Evolutionary conservation across 2,888 invertebrate species (phyloP).

Genomic region (Abrostola triplasia): DNA sequence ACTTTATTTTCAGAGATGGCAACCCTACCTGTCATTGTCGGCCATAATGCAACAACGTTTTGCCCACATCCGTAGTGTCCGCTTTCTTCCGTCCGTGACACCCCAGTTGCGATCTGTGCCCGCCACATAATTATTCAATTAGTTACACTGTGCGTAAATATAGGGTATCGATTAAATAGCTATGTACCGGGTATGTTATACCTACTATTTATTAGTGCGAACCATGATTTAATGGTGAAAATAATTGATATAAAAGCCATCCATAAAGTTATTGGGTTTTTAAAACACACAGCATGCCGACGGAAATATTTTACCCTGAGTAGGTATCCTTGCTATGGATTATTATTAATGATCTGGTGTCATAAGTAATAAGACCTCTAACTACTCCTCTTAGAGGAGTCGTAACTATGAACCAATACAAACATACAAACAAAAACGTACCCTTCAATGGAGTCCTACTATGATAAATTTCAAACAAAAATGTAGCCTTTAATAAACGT

Average conservation of each 20-base stretch:
- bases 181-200: conserved; percentile 18
- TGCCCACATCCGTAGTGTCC: conserved; percentile 63
- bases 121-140: conserved; percentile 70
- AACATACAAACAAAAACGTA: too few relatives aligned
- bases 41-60: conserved; percentile 56
- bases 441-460: too few relatives aligned
- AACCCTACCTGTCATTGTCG: conserved; percentile 41
- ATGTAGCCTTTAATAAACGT: too few relatives aligned
- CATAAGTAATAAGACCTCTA: too few relatives aligned
- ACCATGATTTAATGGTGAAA: background rate
- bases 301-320: too few relatives aligned
- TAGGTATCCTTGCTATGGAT: too few relatives aligned
- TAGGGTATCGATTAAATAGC: conserved; percentile 44
- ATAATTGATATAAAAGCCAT: background rate
- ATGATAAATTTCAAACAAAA: too few relatives aligned
- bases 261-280: background rate
- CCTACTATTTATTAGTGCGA: conserved; percentile 17
- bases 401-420: too few relatives aligned
- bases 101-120: conserved; percentile 81
- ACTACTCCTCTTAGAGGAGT: too few relatives aligned
- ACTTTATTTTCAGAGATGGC: conserved; percentile 23
- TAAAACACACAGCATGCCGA: too few relatives aligned
- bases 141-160: conserved; percentile 49
- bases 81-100: conserved; percentile 83
- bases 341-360: too few relatives aligned